Conservation (phyloP, 2,113 vertebrate genomes). For the Alces alces region DNA sequence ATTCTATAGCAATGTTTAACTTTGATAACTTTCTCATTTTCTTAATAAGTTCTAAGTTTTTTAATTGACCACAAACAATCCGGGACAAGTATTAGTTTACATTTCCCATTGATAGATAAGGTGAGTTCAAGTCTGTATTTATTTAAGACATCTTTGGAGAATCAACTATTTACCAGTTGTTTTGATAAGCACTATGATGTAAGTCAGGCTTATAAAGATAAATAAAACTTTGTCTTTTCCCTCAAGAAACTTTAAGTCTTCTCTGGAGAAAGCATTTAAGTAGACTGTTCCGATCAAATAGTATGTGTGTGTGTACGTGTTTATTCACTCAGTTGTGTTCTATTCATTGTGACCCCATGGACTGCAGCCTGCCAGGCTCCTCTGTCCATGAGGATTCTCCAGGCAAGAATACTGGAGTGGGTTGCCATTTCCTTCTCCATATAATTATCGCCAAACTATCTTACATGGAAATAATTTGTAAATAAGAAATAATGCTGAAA, state of each 20-base stretch:
- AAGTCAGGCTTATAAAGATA: not conserved
- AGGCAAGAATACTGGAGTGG: not conserved
- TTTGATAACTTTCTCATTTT: not conserved
- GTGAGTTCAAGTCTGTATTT: not conserved
- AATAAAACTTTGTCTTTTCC: not conserved
- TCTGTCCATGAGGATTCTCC: not conserved
- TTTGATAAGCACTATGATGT: not conserved
- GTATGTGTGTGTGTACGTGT: not conserved
- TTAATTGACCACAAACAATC: not conserved
- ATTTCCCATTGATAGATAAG: not conserved
- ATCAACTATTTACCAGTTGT: not conserved
- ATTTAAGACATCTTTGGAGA: not conserved
- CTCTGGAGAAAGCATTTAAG: not conserved
- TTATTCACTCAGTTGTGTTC: not conserved
- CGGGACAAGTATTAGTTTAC: not conserved
- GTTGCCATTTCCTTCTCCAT: not conserved
- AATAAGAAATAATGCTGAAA: not conserved
- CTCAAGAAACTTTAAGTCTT: not conserved
- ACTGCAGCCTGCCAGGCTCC: not conserved
- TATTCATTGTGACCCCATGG: not conserved
- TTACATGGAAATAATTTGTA: not conserved
- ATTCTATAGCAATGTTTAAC: not conserved
- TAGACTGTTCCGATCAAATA: not conserved
- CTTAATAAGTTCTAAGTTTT: not conserved
- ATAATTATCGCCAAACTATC: not conserved